phyloP scores from a whole-genome alignment of 2,797 vertebrate species.

The Anguilla anguilla region DNA sequence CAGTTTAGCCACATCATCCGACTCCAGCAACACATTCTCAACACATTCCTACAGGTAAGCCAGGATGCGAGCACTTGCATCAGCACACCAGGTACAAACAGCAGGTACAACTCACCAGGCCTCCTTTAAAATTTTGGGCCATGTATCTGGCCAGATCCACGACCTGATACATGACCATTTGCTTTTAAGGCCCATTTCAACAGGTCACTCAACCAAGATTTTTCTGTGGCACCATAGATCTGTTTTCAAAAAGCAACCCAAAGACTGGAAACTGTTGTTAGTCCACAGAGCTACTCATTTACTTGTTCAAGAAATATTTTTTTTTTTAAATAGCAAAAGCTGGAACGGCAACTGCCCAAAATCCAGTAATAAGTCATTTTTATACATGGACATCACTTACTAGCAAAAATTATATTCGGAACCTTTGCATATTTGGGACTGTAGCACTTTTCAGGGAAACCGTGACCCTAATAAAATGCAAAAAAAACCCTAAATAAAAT shows the following conservation, averaged over 20 bases:
- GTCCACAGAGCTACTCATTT: too few species aligned
- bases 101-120: background rate
- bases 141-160: background rate
- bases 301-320: too few species aligned
- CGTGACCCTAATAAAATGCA: too few species aligned
- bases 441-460: background rate
- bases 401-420: background rate
- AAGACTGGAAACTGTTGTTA: background rate
- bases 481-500: background rate
- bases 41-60: background rate
- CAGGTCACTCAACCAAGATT: background rate
- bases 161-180: background rate
- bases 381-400: background rate
- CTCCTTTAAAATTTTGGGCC: background rate
- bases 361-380: background rate
- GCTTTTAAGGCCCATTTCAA: background rate
- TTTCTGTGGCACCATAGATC: background rate
- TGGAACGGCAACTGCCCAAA: background rate
- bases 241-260: background rate
- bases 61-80: background rate
- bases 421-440: background rate
- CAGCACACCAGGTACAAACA: background rate
- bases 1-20: background rate
- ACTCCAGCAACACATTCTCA: background rate
- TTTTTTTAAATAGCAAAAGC: too few species aligned